Conservation (phyloP, 2,888 invertebrate species). For the Apeira syringaria region DNA sequence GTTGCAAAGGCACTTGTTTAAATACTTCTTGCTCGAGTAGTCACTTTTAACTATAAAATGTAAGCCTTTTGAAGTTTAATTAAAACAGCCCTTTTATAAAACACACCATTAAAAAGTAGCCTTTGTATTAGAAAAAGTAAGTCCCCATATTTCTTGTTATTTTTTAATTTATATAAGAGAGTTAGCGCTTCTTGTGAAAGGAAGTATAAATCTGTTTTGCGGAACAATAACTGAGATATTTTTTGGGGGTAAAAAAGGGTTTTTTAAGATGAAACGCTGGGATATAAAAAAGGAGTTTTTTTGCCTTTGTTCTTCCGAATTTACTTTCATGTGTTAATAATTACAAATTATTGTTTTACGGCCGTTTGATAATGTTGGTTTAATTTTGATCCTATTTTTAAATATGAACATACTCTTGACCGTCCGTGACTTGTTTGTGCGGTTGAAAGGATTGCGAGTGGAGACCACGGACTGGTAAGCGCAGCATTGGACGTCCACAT, state of each 20-base stretch:
- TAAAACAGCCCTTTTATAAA: conserved; percentile 24
- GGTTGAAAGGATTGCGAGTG: too few species aligned
- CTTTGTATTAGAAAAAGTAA: conserved; percentile 23
- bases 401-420: too few species aligned
- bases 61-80: conserved; percentile 22
- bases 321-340: conserved; percentile 39
- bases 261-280: conserved; percentile 40
- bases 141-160: conserved; percentile 40
- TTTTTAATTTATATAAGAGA: conserved; percentile 43
- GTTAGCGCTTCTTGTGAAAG: conserved; percentile 35
- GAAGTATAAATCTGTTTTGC: conserved; percentile 47
- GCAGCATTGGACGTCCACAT: too few species aligned
- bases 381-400: too few species aligned
- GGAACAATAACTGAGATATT: conserved; percentile 45
- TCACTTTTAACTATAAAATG: conserved; percentile 7
- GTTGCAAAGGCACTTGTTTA: too few species aligned
- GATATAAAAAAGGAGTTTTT: conserved; percentile 35
- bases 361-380: background rate
- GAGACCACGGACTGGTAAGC: too few species aligned
- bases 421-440: too few species aligned
- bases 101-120: conserved; percentile 19
- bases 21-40: conserved; percentile 5
- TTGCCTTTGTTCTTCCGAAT: conserved; percentile 43
- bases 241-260: conserved; percentile 39
- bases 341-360: conserved; percentile 28